These are phyloP conservation scores for Liodrosophila aerea DNA, from an alignment of 2,888 invertebrate species.

Conservation along the genomic window DNA sequence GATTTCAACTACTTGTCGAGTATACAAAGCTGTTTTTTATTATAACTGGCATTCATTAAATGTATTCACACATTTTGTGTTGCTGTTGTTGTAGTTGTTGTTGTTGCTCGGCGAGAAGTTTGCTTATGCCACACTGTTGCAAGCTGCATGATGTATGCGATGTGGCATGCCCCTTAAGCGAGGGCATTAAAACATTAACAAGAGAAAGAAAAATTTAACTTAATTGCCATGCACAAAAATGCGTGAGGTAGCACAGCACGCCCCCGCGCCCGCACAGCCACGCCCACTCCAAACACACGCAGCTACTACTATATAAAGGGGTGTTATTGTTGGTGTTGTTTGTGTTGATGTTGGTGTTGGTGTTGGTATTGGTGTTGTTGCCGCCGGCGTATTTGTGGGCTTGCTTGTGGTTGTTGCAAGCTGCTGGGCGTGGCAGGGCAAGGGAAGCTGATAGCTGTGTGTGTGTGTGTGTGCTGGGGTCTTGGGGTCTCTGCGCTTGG, in stretches of 20 bases:
- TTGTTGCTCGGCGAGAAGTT: not conserved
- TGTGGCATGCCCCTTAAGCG: constrained; percentile 14
- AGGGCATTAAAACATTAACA: constrained; percentile 64
- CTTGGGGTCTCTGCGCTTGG: constrained; percentile 55
- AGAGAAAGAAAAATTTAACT: constrained; percentile 71
- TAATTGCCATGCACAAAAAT: constrained; percentile 68
- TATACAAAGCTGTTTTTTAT: not conserved
- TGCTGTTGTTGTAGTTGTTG: no score
- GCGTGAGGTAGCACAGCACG: constrained; percentile 46
- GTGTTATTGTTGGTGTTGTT: constrained; percentile 50
- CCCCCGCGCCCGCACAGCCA: not conserved
- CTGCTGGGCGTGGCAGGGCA: constrained; percentile 5
- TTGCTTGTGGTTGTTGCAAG: constrained; percentile 50
- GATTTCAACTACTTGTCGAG: no score
- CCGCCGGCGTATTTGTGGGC: constrained; percentile 52
- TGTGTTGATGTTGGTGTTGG: constrained; percentile 22
- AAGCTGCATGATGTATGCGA: constrained; percentile 41
- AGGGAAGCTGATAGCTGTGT: no score
- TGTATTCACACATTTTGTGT: no score
- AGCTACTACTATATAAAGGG: constrained; percentile 43
- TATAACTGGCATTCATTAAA: no score
- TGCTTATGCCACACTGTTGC: constrained; percentile 8
- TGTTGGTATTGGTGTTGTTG: constrained; percentile 41
- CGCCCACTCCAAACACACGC: constrained; percentile 1
- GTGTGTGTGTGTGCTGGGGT: not conserved